A percentile compares a stretch with the other conserved stretches of the same genome.
phyloP scores from a whole-genome alignment of 2,113 vertebrate species.

The Limnothrissa miodon region DNA sequence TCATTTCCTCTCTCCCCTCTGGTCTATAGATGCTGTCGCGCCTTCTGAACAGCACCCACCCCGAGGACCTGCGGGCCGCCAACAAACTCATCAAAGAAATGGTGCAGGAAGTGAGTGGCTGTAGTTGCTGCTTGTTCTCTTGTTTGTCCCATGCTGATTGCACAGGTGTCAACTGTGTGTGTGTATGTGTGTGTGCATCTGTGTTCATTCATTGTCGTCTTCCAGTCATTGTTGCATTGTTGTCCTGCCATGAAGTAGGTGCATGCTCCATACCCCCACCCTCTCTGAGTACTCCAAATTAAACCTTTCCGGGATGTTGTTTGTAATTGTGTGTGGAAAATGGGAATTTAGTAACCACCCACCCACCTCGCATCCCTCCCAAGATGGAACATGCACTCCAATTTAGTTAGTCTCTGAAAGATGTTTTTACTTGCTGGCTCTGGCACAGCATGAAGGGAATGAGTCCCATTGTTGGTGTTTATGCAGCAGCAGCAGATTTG shows the following conservation, averaged over 20 bases:
- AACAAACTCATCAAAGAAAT: slow-evolving; percentile 99
- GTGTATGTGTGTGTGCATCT: neutral
- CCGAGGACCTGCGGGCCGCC: slow-evolving; percentile 92
- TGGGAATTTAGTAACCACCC: neutral
- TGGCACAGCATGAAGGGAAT: neutral
- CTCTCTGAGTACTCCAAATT: neutral
- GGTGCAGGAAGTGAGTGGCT: slow-evolving; percentile 88
- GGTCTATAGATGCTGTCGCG: slow-evolving; percentile 85
- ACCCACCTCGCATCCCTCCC: neutral
- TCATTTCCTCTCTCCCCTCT: slow-evolving; percentile 33
- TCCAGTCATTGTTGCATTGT: too few species aligned
- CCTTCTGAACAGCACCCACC: slow-evolving; percentile 91
- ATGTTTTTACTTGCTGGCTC: too few species aligned
- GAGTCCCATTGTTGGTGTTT: neutral
- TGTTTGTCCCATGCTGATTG: neutral
- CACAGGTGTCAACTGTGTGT: neutral
- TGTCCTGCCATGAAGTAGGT: too few species aligned
- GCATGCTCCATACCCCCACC: too few species aligned
- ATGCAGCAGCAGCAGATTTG: neutral
- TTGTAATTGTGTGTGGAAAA: neutral
- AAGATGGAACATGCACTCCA: neutral
- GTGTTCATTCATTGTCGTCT: neutral
- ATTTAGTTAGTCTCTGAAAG: neutral
- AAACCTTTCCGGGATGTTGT: neutral
- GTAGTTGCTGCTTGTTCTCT: neutral